A percentile compares a stretch with the other conserved stretches of the same genome.
Conservation (phyloP, 1,140 invertebrate genomes). For the Drosophila pandora region DNA sequence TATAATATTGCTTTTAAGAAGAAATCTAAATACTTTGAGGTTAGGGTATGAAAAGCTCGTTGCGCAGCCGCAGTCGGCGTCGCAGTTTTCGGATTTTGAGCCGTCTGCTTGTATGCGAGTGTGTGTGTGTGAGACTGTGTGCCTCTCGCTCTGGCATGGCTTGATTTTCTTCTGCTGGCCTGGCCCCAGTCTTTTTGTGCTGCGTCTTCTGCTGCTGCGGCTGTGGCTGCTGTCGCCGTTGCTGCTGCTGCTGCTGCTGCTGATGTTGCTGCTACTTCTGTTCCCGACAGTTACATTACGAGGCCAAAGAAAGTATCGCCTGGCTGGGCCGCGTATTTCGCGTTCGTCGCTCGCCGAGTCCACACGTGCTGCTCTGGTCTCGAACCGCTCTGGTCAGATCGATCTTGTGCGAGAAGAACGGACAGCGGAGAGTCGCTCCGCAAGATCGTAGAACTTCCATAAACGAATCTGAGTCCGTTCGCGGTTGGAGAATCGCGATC, state of each 20-base stretch:
- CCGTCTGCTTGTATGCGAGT: background rate
- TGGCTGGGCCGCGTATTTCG: constrained; percentile 81
- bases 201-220: constrained; percentile 1
- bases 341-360: constrained; percentile 82
- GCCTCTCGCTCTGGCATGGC: constrained; percentile 7
- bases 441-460: background rate
- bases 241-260: background rate
- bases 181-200: constrained; percentile 4
- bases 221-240: constrained; percentile 9
- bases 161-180: constrained; percentile 13
- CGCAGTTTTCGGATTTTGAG: constrained; percentile 6
- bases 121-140: constrained; percentile 5
- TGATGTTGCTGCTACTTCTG: constrained; percentile 27
- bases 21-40: background rate
- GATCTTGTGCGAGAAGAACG: background rate
- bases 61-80: constrained; percentile 31
- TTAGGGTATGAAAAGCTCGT: constrained; percentile 26
- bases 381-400: background rate
- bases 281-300: constrained; percentile 82
- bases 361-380: constrained; percentile 74
- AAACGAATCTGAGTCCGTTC: background rate
- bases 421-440: background rate
- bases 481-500: background rate
- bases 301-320: constrained; percentile 83
- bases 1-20: background rate